Conservation (phyloP, 2,113 vertebrate genomes). For the Sciurus niger region DNA sequence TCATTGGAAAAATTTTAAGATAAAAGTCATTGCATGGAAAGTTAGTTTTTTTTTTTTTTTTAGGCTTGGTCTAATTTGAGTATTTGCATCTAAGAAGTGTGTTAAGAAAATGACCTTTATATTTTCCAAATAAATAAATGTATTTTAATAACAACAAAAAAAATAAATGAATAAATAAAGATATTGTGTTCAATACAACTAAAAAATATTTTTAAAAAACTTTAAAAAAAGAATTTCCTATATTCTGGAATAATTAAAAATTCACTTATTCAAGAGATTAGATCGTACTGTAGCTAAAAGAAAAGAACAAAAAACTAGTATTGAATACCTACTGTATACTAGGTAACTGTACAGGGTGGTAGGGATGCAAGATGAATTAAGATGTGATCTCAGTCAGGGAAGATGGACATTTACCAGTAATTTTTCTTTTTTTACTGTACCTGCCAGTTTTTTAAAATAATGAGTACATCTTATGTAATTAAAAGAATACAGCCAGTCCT, state of each 20-base stretch:
- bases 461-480: neutral
- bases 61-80: no score
- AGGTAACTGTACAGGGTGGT: neutral
- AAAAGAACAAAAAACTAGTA: neutral
- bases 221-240: no score
- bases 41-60: no score
- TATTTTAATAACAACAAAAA: no score
- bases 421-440: constrained; percentile 15
- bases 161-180: no score
- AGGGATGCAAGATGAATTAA: neutral
- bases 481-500: neutral
- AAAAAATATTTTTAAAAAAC: no score
- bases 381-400: neutral
- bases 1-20: no score
- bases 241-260: constrained; percentile 28
- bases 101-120: no score
- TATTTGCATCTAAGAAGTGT: no score
- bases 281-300: neutral
- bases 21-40: no score
- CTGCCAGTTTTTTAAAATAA: constrained; percentile 10
- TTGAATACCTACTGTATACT: neutral
- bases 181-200: no score
- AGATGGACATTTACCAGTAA: neutral
- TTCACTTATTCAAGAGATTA: neutral
- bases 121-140: no score